Evolutionary conservation across 2,113 vertebrate genomes (phyloP), one percentile per base, ranked within the genome.

Genomic region (Microtus oregoni): DNA sequence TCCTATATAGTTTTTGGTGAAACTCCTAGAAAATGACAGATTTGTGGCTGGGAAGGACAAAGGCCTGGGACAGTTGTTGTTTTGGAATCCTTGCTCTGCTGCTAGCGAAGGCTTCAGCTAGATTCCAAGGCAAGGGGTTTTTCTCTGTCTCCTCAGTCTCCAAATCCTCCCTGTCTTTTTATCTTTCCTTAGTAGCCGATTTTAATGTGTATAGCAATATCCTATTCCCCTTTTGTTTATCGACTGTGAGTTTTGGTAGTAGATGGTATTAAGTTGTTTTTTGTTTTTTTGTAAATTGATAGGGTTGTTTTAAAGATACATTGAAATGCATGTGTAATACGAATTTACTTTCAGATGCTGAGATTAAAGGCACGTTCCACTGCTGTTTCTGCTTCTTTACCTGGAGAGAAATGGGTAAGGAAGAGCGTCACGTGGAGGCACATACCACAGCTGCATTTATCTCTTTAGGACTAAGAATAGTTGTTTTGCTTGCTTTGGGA

Each of bases 371-470:
- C 68, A 32, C 5, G 2, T 22, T 5, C 50, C 77, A 55, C 10
- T 0, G 44, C 30, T 55, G 9, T 79, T n/a, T 22, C 32, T 52
- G 47, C 22, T 55, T 79, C 19, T 79, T 93, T 77, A 22, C 90
- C 78, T 35, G 0, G 0, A 10, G 0, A 61, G 50, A 90, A 92
- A 41, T 83, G 20, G 82, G 86, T 94, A 78, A 96, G 63, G 89
- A 86, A 97, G 85, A 96, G 10, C 32, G 17, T 94, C 89, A n/a
- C 89, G 44, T 86, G 89, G 30, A 86, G 65, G 55, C 92, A n/a
- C 44, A n/a, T 24, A 14, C 47, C 81, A 72, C 75, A 92, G 73
- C 79, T 97, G 14, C 70, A 78, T 95, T 94, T 15, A 30, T 72
- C 12, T 93, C 38, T 91, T 96, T 65, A 77, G 44, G n/a, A 58